A percentile compares a stretch with the other conserved stretches of the same genome.
phyloP scores from a whole-genome alignment of 2,113 vertebrate species.

The Ailurus styani region DNA sequence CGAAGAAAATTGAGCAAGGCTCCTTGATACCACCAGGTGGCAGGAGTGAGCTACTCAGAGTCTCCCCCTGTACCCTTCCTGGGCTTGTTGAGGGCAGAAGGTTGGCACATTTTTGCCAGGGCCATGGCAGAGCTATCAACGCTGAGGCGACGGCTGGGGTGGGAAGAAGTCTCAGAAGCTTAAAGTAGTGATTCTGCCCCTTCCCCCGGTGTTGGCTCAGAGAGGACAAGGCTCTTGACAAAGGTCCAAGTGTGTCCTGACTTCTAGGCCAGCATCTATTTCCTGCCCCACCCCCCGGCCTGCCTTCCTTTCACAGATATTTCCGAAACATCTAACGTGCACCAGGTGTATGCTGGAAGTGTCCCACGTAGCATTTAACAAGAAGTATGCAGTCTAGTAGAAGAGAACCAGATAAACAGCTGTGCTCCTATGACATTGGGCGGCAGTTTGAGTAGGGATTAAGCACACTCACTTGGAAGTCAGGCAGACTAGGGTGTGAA shows the following conservation, averaged over 20 bases:
- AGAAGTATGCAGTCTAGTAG: not conserved
- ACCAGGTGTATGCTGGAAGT: not conserved
- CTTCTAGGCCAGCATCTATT: not conserved
- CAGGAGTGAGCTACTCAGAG: constrained; percentile 9
- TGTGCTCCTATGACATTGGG: not conserved
- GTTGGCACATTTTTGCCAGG: not conserved
- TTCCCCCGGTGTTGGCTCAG: not conserved
- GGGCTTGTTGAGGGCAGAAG: fast-evolving
- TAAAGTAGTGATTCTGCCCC: not conserved
- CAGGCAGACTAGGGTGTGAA: not conserved
- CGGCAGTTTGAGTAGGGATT: not conserved
- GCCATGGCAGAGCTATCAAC: not conserved
- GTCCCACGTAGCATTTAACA: not conserved
- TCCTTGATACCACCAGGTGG: constrained; percentile 27
- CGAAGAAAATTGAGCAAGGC: not conserved
- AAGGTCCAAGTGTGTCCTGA: not conserved
- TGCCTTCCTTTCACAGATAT: not conserved
- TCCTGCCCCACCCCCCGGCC: not conserved
- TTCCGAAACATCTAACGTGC: not conserved
- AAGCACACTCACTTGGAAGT: not conserved
- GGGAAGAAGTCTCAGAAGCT: not conserved
- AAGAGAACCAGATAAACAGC: not conserved
- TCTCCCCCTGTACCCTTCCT: fast-evolving
- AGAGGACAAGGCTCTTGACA: not conserved
- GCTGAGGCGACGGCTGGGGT: not conserved